These are phyloP conservation scores for Syngnathoides biaculeatus DNA, from an alignment of 2,113 vertebrate species.

Conservation along the genomic window DNA sequence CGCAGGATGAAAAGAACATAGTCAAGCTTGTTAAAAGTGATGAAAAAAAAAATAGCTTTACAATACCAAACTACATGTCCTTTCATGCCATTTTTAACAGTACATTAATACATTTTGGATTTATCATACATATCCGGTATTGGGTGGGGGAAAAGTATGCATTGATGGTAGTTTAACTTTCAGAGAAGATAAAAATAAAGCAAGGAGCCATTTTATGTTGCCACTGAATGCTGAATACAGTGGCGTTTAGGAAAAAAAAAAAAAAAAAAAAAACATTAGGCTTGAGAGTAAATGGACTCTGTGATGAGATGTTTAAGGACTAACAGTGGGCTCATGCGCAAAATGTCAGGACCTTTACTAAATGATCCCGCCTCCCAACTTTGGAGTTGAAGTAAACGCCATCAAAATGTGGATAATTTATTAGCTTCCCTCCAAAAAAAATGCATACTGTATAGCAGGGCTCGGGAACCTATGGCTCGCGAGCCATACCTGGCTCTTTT, in stretches of 20 bases:
- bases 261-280: neutral
- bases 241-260: neutral
- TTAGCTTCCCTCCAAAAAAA: no score
- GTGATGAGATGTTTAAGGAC: conserved; percentile 28
- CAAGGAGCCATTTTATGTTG: conserved; percentile 32
- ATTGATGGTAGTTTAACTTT: conserved; percentile 21
- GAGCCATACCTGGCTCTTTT: no score
- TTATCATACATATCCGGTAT: conserved; percentile 39
- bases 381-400: conserved; percentile 10
- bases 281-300: conserved; percentile 33
- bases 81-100: conserved; percentile 43
- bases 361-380: conserved; percentile 32
- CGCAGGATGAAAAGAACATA: conserved; percentile 50
- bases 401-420: conserved; percentile 11
- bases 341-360: conserved; percentile 32
- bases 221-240: neutral
- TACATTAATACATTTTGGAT: conserved; percentile 50
- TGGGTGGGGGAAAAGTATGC: conserved; percentile 36
- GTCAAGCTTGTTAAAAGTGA: conserved; percentile 55
- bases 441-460: no score
- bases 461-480: no score
- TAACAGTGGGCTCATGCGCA: conserved; percentile 48
- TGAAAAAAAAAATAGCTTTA: conserved; percentile 53
- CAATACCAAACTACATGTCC: conserved; percentile 38
- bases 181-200: conserved; percentile 26